Evolutionary conservation across 2,113 vertebrate species (phyloP).

Genomic region (Etheostoma cragini): DNA sequence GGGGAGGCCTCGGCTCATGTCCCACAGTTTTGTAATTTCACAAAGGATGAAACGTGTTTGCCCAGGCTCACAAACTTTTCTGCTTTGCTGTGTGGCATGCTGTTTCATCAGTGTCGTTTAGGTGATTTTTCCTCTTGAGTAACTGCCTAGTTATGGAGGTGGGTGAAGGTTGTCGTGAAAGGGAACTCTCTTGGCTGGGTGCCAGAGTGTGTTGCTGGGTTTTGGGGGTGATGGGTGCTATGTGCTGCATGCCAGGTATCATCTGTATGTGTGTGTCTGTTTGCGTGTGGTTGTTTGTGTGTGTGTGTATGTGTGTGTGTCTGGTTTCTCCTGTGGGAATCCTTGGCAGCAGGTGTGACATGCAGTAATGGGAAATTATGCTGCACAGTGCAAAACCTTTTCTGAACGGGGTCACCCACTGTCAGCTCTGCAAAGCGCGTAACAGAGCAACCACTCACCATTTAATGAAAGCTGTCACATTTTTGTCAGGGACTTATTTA

Average conservation of each 20-base stretch:
- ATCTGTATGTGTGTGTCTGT: constrained; percentile 31
- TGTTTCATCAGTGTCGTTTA: constrained; percentile 79
- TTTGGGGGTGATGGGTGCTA: constrained; percentile 72
- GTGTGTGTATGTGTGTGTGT: constrained; percentile 45
- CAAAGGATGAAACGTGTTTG: constrained; percentile 74
- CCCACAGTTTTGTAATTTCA: constrained; percentile 76
- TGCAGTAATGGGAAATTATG: constrained; percentile 83
- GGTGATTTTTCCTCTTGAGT: constrained; percentile 77
- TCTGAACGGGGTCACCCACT: constrained; percentile 78
- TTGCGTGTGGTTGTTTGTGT: constrained; percentile 25
- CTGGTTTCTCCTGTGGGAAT: constrained; percentile 69
- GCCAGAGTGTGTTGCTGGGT: constrained; percentile 72
- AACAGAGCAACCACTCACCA: constrained; percentile 68
- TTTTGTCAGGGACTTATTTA: constrained; percentile 65
- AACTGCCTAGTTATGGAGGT: constrained; percentile 73
- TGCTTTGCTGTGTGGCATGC: constrained; percentile 67
- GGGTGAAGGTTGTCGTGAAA: constrained; percentile 79
- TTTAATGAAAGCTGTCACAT: constrained; percentile 77
- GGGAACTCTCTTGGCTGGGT: constrained; percentile 69
- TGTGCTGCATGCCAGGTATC: constrained; percentile 59
- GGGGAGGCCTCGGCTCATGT: constrained; percentile 54
- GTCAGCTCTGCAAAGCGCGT: constrained; percentile 70
- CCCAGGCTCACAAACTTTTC: constrained; percentile 71
- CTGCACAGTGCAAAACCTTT: constrained; percentile 79
- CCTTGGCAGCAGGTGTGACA: constrained; percentile 80